Percentiles rank a stretch among this genome's conserved stretches.
phyloP scores from a whole-genome alignment of 1,140 invertebrate species.

The Lasioglossum baleicum region DNA sequence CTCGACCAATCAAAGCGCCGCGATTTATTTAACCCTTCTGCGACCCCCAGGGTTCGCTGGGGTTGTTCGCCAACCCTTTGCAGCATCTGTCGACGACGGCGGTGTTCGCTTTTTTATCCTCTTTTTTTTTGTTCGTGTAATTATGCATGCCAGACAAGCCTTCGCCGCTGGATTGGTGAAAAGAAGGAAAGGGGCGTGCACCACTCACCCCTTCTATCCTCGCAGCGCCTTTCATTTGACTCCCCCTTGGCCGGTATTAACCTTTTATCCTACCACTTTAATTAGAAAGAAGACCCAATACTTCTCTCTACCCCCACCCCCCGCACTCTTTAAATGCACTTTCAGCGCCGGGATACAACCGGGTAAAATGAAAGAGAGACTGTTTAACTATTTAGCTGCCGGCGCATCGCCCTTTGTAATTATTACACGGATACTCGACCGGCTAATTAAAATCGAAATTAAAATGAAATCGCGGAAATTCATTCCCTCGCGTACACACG shows the following conservation, averaged over 20 bases:
- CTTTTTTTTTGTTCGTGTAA: conserved; percentile 62
- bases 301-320: neutral
- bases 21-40: conserved; percentile 73
- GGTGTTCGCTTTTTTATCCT: neutral
- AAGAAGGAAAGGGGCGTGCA: conserved; percentile 63
- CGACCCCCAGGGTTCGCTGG: conserved; percentile 30
- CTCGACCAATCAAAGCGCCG: conserved; percentile 60
- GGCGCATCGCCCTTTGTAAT: too few relatives aligned
- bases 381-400: too few relatives aligned
- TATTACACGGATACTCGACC: too few relatives aligned
- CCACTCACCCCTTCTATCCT: conserved; percentile 58
- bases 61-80: conserved; percentile 56
- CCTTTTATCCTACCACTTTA: neutral
- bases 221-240: conserved; percentile 18
- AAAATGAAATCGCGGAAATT: too few relatives aligned
- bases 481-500: too few relatives aligned
- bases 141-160: conserved; percentile 65
- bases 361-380: too few relatives aligned
- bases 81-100: conserved; percentile 68
- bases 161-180: conserved; percentile 66
- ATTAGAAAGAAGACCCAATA: neutral
- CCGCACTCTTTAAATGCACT: neutral
- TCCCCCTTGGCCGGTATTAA: neutral
- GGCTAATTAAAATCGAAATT: too few relatives aligned
- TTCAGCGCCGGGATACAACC: neutral